Percentiles rank a stretch among this genome's conserved stretches.
Evolutionary conservation across 2,797 vertebrate species (phyloP).

Genomic region (Arnoldichthys spilopterus): DNA sequence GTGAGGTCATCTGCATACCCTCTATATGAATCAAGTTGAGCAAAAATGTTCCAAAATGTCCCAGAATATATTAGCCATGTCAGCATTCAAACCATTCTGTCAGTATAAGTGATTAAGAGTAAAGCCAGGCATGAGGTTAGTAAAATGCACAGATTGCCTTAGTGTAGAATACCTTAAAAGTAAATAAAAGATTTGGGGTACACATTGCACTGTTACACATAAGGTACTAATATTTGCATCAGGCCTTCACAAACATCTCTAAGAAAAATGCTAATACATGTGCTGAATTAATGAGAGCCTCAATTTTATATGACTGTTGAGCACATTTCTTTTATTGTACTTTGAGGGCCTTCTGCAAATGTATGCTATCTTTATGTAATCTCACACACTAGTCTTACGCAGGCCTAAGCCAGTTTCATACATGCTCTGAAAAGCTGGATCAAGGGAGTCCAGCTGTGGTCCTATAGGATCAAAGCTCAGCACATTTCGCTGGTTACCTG

Average conservation of each 20-base stretch:
- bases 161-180: neutral
- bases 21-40: too few species aligned
- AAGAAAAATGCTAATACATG: too few species aligned
- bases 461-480: neutral
- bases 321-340: accelerated
- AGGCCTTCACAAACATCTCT: conserved; percentile 16
- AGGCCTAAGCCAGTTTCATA: neutral
- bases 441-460: neutral
- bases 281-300: too few species aligned
- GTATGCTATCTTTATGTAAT: neutral
- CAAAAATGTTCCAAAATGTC: neutral
- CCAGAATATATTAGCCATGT: neutral
- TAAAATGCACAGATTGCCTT: neutral
- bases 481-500: neutral
- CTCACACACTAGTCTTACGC: neutral
- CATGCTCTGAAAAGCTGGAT: conserved; percentile 2
- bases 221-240: conserved; percentile 6
- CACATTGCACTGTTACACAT: neutral
- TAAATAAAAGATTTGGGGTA: neutral
- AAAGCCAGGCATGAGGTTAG: conserved; percentile 12
- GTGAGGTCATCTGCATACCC: too few species aligned
- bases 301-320: too few species aligned
- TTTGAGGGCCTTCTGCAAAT: conserved; percentile 28
- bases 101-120: neutral
- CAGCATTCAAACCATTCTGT: conserved; percentile 4